Conservation (phyloP, 1,140 invertebrate genomes). For the Physella acuta region DNA sequence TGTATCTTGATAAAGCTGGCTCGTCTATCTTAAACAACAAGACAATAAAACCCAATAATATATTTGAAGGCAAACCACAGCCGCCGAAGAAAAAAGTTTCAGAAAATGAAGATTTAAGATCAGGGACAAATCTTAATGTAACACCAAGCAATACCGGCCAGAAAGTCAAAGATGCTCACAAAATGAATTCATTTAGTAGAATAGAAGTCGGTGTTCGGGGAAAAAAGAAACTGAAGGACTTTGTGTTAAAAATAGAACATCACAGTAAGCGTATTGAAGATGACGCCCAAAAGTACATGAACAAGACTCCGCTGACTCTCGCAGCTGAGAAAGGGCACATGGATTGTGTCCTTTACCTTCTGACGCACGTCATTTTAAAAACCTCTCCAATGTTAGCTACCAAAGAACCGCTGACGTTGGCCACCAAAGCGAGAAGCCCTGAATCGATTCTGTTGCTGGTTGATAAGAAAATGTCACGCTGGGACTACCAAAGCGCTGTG, state of each 20-base stretch:
- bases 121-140: too few species aligned
- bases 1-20: too few species aligned
- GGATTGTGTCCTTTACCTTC: constrained; percentile 16
- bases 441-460: constrained; percentile 14
- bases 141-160: too few species aligned
- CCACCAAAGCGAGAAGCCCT: constrained; percentile 16
- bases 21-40: too few species aligned
- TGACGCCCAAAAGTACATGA: neutral
- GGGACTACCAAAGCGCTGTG: constrained; percentile 23
- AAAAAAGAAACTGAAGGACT: constrained; percentile 15
- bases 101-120: too few species aligned
- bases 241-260: constrained; percentile 1
- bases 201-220: constrained; percentile 10
- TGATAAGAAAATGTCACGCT: neutral
- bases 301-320: constrained; percentile 11
- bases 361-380: constrained; percentile 8
- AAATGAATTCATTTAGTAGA: too few species aligned
- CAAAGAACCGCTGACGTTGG: constrained; percentile 14
- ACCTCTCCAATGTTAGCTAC: neutral
- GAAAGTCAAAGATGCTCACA: too few species aligned
- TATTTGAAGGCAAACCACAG: too few species aligned
- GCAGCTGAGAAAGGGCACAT: constrained; percentile 10
- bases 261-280: neutral
- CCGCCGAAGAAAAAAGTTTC: too few species aligned
- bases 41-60: too few species aligned